These are phyloP conservation scores for Myripristis murdjan DNA, from an alignment of 2,797 vertebrate species.

Conservation along the genomic window DNA sequence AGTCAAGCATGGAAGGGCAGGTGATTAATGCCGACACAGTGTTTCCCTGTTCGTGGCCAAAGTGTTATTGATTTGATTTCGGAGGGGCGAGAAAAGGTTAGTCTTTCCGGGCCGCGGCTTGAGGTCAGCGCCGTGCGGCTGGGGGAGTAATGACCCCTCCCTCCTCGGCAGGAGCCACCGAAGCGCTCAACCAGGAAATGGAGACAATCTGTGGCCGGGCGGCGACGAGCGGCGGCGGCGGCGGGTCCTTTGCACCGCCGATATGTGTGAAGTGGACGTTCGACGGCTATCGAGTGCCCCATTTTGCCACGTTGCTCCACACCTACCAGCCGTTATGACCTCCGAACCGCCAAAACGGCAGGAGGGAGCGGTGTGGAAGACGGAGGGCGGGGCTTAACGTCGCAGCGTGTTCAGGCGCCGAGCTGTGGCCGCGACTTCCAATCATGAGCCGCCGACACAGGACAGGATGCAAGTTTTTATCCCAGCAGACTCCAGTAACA, in stretches of 20 bases:
- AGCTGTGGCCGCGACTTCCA: too few species aligned
- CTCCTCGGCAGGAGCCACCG: conserved; percentile 56
- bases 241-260: conserved; percentile 68
- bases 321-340: conserved; percentile 52
- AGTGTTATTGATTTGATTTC: conserved; percentile 86
- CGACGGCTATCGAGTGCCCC: conserved; percentile 69
- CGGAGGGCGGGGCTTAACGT: too few species aligned
- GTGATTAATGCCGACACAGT: conserved; percentile 82
- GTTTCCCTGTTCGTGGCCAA: conserved; percentile 77
- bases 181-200: conserved; percentile 85
- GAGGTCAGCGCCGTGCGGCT: conserved; percentile 74
- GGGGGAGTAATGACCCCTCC: conserved; percentile 73
- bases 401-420: too few species aligned
- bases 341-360: too few species aligned
- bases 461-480: too few species aligned
- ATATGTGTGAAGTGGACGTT: conserved; percentile 80
- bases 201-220: conserved; percentile 79
- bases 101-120: conserved; percentile 72
- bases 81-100: conserved; percentile 82
- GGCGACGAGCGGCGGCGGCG: too few species aligned
- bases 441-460: too few species aligned
- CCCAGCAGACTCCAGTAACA: too few species aligned
- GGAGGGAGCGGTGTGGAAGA: too few species aligned
- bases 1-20: conserved; percentile 82
- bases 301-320: too few species aligned